Evolutionary conservation across 2,797 vertebrate genomes (phyloP), one percentile per base, ranked within the genome.

Genomic region (Pangasius larnaudii): DNA sequence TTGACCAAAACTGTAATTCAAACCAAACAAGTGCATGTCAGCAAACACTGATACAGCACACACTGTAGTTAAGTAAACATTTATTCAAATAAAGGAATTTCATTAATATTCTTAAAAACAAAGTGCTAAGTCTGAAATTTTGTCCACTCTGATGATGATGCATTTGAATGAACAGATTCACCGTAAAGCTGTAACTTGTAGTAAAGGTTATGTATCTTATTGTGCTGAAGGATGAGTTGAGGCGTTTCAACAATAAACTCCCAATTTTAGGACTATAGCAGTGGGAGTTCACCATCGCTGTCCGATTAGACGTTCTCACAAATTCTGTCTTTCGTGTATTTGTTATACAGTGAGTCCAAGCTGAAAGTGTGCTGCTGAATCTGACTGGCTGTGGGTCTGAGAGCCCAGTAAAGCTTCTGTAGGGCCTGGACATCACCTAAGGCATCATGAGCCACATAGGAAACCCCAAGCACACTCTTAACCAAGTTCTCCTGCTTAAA

Each of bases 401-500:
- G 94, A 16, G 89, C 92, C 0, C 77, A 8, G 36, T 92, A 96
- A 4, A 96, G 94, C 3, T 72, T 86, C 92, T 95, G 96, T 59
- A 96, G 88, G 0, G 95, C 93, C 39, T 89, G 91, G 72, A 95
- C 95, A 14, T 96, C 96, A 89, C 95, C 94, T 89, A 96, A 88
- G 82, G 95, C 96, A 89, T 96, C 88, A 16, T 96, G 96, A 85
- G 95, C 95, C 24, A 90, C 89, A 91, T 96, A 96, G 84, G 89
- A 85, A 90, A 92, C 11, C 1, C 95, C 95, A 89, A 96, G 90
- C 46, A 96, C 81, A 88, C 91, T 92, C 92, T 88, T 93, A 46
- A 96, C 94, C 90, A 96, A 91, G 83, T 89, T 93, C 89, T 94
- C 94, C 93, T 96, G 96, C 18, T 92, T 90, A 78, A 95, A 96